Base-by-base conservation (phyloP, 2,797 vertebrate species). In the Chaunax sp. region DNA sequence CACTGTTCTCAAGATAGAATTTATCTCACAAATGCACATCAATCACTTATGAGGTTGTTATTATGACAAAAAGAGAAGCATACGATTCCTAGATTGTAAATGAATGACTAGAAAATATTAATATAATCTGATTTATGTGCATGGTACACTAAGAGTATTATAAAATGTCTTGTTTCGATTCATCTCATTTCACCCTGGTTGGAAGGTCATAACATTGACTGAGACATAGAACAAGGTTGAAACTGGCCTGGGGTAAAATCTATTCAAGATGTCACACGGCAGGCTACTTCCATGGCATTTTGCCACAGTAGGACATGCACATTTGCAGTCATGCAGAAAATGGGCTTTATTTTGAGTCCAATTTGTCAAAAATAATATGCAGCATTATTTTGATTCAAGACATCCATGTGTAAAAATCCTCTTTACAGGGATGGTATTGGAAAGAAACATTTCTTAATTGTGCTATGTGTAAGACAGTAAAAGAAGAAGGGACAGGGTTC, bases 1-100 rank as follows among this genome's bases (percentile, higher is more conserved):
- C 14, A 43, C 52, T 23, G 11, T 23, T 55, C 60, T 56, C 5
- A 63, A 61, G 22, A 54, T 41, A 73, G 41, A 33, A 55, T 25
- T 72, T 9, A 64, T 57, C 25, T 25, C 10, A 72, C 38, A 51
- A 72, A 23, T 35, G 38, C 16, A 50, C 28, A 37, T 3, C 9
- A n/a, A 54, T 57, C 22, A 46, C 38, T 57, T 33, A 19, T 45
- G 37, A 45, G 25, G 20, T 59, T 45, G 37, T 28, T 38, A 19
- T 12, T 10, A 15, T 55, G 30, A 70, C 35, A 59, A 55, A 57
- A 23, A 63, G 14, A 33, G 38, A 46, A 41, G 14, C 41, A 26
- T 40, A 3, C 4, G 2, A 16, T 15, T 9, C 4, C 13, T 16
- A 6, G 14, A 40, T 15, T 40, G 38, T 15, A 19, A 28, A 49